These are phyloP conservation scores for Alauda arvensis DNA, from an alignment of 2,797 vertebrate species.

Conservation along the genomic window DNA sequence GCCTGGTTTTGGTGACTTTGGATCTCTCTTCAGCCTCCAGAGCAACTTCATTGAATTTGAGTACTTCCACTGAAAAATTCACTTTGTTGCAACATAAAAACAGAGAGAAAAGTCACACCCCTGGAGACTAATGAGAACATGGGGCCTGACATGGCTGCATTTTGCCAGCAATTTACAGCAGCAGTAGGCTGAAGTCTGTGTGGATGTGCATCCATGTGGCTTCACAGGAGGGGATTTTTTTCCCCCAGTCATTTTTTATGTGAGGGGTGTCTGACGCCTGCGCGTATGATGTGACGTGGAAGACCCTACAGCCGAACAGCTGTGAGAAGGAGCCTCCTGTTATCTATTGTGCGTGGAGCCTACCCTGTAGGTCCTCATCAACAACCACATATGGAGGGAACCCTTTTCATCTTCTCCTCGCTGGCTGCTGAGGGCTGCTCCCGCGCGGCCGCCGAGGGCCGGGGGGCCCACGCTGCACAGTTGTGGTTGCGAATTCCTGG, in stretches of 20 bases:
- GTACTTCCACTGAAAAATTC: not conserved
- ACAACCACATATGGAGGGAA: conserved; percentile 45
- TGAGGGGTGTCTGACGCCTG: not conserved
- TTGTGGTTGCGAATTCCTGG: conserved; percentile 48
- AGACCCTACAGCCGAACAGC: not conserved
- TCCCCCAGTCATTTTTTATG: not conserved
- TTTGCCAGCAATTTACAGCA: not conserved
- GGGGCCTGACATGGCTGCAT: not conserved
- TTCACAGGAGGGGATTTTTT: not conserved
- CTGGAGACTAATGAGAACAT: not conserved
- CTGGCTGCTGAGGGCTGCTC: conserved; percentile 22
- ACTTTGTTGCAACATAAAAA: not conserved
- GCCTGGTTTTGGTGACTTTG: not conserved
- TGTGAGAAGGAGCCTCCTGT: conserved; percentile 14
- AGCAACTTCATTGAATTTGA: not conserved
- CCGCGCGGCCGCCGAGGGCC: not conserved
- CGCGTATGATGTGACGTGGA: not conserved
- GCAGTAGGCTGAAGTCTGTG: not conserved
- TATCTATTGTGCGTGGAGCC: conserved; percentile 45
- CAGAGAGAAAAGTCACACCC: not conserved
- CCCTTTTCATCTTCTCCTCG: conserved; percentile 32
- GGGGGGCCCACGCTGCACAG: conserved; percentile 44
- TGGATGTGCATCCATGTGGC: not conserved
- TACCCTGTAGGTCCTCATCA: conserved; percentile 24
- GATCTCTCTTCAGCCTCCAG: not conserved